Conservation (phyloP, 2,113 vertebrate species). For the Nothobranchius furzeri region DNA sequence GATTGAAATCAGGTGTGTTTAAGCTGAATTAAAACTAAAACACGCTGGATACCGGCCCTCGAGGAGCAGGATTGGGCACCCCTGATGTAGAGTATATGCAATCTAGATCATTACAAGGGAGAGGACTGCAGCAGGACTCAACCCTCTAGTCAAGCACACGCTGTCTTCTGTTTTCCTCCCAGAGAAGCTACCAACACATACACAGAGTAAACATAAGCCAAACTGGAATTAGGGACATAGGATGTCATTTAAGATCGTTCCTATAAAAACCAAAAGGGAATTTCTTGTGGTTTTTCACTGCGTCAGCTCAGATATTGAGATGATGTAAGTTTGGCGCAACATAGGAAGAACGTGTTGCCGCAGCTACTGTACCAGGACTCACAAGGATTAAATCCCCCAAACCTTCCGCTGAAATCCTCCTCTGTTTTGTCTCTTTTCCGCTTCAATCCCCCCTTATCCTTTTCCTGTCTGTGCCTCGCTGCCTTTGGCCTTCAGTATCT, state of each 20-base stretch:
- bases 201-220: constrained; percentile 22
- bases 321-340: constrained; percentile 70
- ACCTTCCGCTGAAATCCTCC: constrained; percentile 38
- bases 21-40: too few species aligned
- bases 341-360: constrained; percentile 13
- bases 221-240: constrained; percentile 38
- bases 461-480: not conserved
- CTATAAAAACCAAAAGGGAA: constrained; percentile 36
- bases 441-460: constrained; percentile 2
- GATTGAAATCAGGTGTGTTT: too few species aligned
- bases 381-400: constrained; percentile 18
- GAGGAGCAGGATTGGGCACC: too few species aligned
- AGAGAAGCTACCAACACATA: constrained; percentile 21
- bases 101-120: constrained; percentile 41
- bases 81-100: constrained; percentile 14
- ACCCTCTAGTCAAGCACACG: constrained; percentile 40
- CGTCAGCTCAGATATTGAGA: constrained; percentile 42
- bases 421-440: constrained; percentile 18
- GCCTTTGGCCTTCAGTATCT: constrained; percentile 82
- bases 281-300: constrained; percentile 31
- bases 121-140: constrained; percentile 18
- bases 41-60: too few species aligned
- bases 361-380: constrained; percentile 18
- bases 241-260: constrained; percentile 42
- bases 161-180: constrained; percentile 40